Evolutionary conservation across 2,797 vertebrate species (phyloP).

Genomic region (Silurus lanzhouensis): DNA sequence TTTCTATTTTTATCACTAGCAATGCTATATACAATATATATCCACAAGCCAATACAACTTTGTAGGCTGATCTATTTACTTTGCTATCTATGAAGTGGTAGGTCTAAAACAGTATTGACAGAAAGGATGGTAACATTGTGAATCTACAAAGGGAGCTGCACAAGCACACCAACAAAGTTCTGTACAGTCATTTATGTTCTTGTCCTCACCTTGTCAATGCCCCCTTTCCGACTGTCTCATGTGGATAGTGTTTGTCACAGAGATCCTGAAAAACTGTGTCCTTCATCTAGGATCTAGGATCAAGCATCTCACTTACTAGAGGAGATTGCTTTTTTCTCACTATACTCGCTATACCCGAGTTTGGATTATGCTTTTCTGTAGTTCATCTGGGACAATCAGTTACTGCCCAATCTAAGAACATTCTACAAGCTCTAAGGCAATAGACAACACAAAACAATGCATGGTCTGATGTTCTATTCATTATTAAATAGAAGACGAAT

Average conservation of each 20-base stretch:
- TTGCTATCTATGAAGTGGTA: neutral
- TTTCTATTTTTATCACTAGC: neutral
- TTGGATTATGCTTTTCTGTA: constrained; percentile 21
- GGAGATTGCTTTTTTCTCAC: neutral
- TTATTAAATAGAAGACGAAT: no score
- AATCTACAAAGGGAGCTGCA: constrained; percentile 1
- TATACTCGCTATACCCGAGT: neutral
- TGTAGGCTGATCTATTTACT: neutral
- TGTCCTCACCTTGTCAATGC: constrained; percentile 12
- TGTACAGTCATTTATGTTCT: constrained; percentile 17
- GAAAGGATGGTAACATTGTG: constrained; percentile 18
- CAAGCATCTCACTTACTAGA: neutral
- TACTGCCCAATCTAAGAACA: constrained; percentile 23
- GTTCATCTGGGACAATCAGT: constrained; percentile 1
- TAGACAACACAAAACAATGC: neutral
- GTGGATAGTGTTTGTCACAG: constrained; percentile 40
- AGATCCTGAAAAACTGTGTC: constrained; percentile 42
- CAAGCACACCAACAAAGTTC: constrained; percentile 9
- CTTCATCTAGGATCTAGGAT: neutral
- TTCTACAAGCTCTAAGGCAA: neutral
- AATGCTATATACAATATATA: neutral
- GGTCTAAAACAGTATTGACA: neutral
- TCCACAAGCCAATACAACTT: neutral
- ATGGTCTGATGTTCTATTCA: neutral
- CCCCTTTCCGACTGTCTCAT: constrained; percentile 33